Evolutionary conservation across 2,113 vertebrate species (phyloP).

Genomic region (Aptenodytes forsteri): DNA sequence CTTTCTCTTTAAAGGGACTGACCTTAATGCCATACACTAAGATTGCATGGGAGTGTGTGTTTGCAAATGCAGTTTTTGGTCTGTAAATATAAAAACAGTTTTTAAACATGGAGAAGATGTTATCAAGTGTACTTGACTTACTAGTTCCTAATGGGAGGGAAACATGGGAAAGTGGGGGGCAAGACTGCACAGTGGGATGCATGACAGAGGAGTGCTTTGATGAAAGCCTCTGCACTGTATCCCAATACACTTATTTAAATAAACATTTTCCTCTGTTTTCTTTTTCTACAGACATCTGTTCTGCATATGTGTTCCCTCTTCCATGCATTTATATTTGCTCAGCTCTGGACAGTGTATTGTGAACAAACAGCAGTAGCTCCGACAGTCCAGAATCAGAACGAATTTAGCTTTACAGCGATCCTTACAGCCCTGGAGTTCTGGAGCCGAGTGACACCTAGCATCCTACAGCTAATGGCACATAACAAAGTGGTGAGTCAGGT

Average conservation of each 20-base stretch:
- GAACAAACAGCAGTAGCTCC: constrained; percentile 92
- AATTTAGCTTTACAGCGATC: constrained; percentile 93
- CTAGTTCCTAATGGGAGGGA: background rate
- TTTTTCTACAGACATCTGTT: constrained; percentile 88
- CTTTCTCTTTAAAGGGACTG: background rate
- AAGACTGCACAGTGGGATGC: background rate
- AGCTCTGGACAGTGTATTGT: constrained; percentile 99
- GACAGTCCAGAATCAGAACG: constrained; percentile 89
- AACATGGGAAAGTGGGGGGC: background rate
- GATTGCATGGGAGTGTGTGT: background rate
- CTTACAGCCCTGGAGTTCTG: constrained; percentile 97
- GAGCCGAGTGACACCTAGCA: constrained; percentile 97
- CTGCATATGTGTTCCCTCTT: constrained; percentile 99
- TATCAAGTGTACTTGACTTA: background rate
- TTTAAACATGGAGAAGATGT: background rate
- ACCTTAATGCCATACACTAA: background rate
- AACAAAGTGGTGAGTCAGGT: constrained; percentile 93
- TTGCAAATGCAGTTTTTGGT: background rate
- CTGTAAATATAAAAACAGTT: background rate
- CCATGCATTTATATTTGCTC: constrained; percentile 98
- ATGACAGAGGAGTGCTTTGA: background rate
- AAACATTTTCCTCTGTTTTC: background rate
- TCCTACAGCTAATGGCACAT: constrained; percentile 98
- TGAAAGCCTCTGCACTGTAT: background rate
- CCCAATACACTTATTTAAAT: background rate